Base-by-base conservation (phyloP, 1,140 invertebrate genomes). In the Polypedilum pembai region DNA sequence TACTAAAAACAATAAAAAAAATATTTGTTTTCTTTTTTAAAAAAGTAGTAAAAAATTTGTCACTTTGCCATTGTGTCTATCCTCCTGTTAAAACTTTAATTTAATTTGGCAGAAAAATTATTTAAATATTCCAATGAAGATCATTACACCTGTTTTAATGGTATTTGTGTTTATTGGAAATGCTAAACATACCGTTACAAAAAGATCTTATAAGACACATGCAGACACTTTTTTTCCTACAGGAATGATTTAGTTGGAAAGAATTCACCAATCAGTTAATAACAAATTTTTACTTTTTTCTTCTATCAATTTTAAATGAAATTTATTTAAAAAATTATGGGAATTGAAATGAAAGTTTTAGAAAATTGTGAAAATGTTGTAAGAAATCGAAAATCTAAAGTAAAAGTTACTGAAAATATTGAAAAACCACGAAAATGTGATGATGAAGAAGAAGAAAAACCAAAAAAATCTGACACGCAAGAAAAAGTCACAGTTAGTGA, bases 251-350 rank as follows among this genome's bases (percentile, higher is more conserved):
- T 56, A 33, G 12, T 56, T 8, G 45, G 12, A 15, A 56, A 56
- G 45, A 56, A 56, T 56, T 56, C n/a, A 56, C 45, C n/a, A 56
- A n/a, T 56, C n/a, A n/a, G 45, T n/a, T 15, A 56, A n/a, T 56
- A n/a, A 56, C 24, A 33, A 33, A 33, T 33, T 33, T 33, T 33
- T 3, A 33, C 24, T 33, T n/a, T 56, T 56, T 56, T 56, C 12
- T n/a, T n/a, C n/a, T n/a, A n/a, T 12, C 45, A 56, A 20, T 69
- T 69, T 18, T 69, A 18, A 69, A 69, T 69, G 65, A 69, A 69
- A 69, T 69, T 18, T 69, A 18, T 20, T 18, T 69, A 18, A 20
- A 69, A 69, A 69, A 69, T 10, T 20, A 69, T 69, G 65, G 65
- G 65, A 18, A 69, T 18, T 10, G 65, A 69, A 10, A 69, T 69